Conservation (phyloP, 2,113 vertebrate genomes). For the Dicerorhinus sumatrensis region DNA sequence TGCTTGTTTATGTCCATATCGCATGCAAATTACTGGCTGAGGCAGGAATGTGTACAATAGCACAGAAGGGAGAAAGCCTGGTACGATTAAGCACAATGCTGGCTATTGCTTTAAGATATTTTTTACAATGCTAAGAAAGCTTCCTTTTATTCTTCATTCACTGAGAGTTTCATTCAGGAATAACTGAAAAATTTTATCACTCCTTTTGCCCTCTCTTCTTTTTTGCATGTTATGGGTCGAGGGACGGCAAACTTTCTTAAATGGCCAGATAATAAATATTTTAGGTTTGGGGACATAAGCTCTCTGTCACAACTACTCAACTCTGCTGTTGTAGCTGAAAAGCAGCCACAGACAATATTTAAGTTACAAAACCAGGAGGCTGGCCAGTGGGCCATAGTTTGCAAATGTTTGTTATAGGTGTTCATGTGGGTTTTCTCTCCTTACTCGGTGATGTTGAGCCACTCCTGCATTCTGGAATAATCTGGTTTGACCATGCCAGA, state of each 20-base stretch:
- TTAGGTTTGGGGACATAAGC: not conserved
- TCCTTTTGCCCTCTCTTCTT: not conserved
- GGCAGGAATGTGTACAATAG: not conserved
- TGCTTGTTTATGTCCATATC: not conserved
- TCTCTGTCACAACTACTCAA: not conserved
- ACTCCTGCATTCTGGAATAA: not conserved
- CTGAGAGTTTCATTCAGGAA: not conserved
- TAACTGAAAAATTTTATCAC: not conserved
- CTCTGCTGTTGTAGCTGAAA: not conserved
- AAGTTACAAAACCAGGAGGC: not conserved
- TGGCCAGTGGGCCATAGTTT: not conserved
- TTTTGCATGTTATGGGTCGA: constrained; percentile 1
- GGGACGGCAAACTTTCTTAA: not conserved
- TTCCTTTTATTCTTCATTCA: constrained; percentile 20
- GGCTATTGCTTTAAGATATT: not conserved
- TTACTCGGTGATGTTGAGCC: not conserved
- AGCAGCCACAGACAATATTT: not conserved
- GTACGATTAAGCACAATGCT: not conserved
- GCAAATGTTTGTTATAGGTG: not conserved
- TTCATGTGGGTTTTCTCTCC: constrained; percentile 1
- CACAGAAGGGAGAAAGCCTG: not conserved
- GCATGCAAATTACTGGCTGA: not conserved
- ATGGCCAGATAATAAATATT: not conserved
- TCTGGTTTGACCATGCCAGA: not conserved
- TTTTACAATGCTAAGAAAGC: constrained; percentile 9